These are phyloP conservation scores for Setophaga kirtlandii DNA, from an alignment of 2,113 vertebrate genomes.

Conservation along the genomic window DNA sequence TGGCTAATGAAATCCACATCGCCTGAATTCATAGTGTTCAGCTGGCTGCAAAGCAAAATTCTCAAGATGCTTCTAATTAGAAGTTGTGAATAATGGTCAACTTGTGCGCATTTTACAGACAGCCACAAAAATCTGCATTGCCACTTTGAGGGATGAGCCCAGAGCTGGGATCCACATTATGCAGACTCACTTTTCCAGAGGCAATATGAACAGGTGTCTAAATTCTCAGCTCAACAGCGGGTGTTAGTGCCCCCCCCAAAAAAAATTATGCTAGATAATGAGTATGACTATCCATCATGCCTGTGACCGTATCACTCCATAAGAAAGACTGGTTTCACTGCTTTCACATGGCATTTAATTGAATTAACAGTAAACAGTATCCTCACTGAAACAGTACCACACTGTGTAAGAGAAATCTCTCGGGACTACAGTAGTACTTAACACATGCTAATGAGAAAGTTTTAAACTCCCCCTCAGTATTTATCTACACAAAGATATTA, in stretches of 20 bases:
- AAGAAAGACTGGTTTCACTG: conserved; percentile 38
- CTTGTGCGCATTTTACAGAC: conserved; percentile 41
- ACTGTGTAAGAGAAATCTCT: conserved; percentile 43
- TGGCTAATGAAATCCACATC: conserved; percentile 70
- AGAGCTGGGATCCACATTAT: background rate
- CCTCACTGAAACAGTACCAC: conserved; percentile 43
- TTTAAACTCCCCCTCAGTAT: conserved; percentile 32
- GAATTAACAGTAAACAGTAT: conserved; percentile 42
- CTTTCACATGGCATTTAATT: conserved; percentile 12
- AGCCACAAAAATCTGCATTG: conserved; percentile 46
- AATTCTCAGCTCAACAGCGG: conserved; percentile 17
- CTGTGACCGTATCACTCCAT: background rate
- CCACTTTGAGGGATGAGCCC: conserved; percentile 32
- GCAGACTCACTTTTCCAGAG: conserved; percentile 1
- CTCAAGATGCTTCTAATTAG: conserved; percentile 72
- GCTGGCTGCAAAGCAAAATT: conserved; percentile 50
- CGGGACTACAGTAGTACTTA: background rate
- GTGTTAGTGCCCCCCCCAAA: background rate
- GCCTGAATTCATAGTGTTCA: background rate
- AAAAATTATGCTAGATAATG: conserved; percentile 2
- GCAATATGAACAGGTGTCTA: conserved; percentile 51
- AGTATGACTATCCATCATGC: background rate
- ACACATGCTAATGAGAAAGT: conserved; percentile 53
- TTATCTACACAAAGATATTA: conserved; percentile 35
- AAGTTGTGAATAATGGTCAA: conserved; percentile 43